These are phyloP conservation scores for Acinonyx jubatus DNA, from an alignment of 2,113 vertebrate genomes.

Conservation along the genomic window DNA sequence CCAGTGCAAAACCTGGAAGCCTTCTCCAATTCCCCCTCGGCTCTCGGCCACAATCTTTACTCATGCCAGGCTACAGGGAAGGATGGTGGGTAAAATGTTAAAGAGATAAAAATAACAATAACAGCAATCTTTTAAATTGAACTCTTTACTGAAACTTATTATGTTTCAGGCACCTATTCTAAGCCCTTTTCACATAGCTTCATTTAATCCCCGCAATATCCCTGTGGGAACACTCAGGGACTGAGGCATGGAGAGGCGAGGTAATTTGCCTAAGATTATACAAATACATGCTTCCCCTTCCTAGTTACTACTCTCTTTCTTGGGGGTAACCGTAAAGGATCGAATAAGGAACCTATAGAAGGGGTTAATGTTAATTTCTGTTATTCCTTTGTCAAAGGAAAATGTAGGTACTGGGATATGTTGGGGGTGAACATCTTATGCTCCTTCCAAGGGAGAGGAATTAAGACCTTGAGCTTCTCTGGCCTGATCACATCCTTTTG, in stretches of 20 bases:
- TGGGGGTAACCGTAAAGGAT: neutral
- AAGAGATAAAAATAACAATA: neutral
- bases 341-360: neutral
- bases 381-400: constrained; percentile 13
- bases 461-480: neutral
- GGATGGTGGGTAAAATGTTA: too few relatives aligned
- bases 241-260: neutral
- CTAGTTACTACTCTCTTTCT: neutral
- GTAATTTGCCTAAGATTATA: neutral
- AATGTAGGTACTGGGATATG: neutral
- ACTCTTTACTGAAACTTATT: neutral
- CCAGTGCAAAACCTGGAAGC: neutral
- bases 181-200: neutral
- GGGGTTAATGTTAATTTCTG: neutral
- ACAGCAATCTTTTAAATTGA: neutral
- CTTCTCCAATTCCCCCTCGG: neutral
- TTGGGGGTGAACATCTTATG: neutral
- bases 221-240: neutral
- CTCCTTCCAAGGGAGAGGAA: neutral
- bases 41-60: neutral
- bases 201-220: neutral
- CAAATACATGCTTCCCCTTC: neutral
- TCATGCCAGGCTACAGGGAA: neutral
- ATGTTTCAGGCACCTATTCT: neutral
- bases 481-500: neutral